Evolutionary conservation across 2,797 vertebrate genomes (phyloP).

Genomic region (Takifugu ocellatus): DNA sequence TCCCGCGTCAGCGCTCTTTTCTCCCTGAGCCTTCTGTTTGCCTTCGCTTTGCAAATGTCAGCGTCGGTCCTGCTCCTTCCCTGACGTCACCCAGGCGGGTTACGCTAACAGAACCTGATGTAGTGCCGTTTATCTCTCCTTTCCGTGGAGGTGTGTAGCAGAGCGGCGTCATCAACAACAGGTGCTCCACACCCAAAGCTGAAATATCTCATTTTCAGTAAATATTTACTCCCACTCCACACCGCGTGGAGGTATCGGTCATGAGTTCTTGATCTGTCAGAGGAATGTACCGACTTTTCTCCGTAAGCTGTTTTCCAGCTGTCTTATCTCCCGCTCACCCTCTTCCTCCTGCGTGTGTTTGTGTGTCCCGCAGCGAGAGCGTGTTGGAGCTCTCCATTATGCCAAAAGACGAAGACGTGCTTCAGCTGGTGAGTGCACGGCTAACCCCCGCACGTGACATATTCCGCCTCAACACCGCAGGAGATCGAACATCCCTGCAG

Average conservation of each 20-base stretch:
- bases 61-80: neutral
- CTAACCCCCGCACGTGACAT: constrained; percentile 3
- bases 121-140: too few relatives aligned
- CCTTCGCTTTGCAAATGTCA: constrained; percentile 4
- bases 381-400: constrained; percentile 95
- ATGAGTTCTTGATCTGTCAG: neutral
- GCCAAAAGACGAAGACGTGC: constrained; percentile 96
- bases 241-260: neutral
- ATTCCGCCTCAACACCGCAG: neutral
- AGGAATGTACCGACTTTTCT: neutral
- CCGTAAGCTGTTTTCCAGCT: neutral
- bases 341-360: neutral
- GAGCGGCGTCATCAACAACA: too few relatives aligned
- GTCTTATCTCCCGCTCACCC: neutral
- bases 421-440: constrained; percentile 90
- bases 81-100: neutral
- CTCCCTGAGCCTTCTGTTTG: constrained; percentile 9
- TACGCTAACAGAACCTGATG: neutral
- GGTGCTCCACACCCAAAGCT: neutral
- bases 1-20: neutral
- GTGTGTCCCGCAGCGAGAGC: constrained; percentile 77
- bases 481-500: neutral
- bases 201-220: neutral
- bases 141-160: too few relatives aligned
- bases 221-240: neutral